Evolutionary conservation across 2,888 invertebrate species (phyloP).

Genomic region (Chaetogeoica ovagalla): DNA sequence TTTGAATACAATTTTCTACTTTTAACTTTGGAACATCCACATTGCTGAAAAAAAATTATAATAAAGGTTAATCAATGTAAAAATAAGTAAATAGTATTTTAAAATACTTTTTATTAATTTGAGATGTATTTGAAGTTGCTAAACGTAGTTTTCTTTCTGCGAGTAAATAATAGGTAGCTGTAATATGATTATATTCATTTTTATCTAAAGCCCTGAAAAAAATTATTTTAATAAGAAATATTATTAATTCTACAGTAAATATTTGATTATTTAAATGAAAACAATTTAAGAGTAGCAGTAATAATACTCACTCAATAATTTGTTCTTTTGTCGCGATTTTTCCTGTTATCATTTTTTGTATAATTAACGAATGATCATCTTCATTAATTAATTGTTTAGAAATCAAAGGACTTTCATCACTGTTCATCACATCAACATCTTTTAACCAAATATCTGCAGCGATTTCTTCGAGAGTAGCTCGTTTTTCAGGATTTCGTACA

Average conservation of each 20-base stretch:
- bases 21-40: conserved; percentile 27
- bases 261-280: background rate
- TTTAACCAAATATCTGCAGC: conserved; percentile 83
- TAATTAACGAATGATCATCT: conserved; percentile 86
- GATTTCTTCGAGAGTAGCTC: conserved; percentile 86
- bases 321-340: conserved; percentile 92
- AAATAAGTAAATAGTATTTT: background rate
- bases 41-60: conserved; percentile 10
- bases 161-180: conserved; percentile 95
- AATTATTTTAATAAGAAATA: conserved; percentile 10
- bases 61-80: background rate
- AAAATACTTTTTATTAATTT: conserved; percentile 30
- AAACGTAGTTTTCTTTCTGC: conserved; percentile 88
- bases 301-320: conserved; percentile 76
- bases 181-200: conserved; percentile 97
- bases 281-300: background rate
- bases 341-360: conserved; percentile 95
- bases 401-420: conserved; percentile 75
- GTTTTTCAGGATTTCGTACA: conserved; percentile 86
- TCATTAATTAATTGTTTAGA: conserved; percentile 87
- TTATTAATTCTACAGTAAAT: background rate
- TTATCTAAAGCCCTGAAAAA: conserved; percentile 81
- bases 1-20: conserved; percentile 30
- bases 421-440: conserved; percentile 64
- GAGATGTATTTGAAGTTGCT: conserved; percentile 59